phyloP scores from a whole-genome alignment of 2,797 vertebrate species.

The Xyrichtys novacula region DNA sequence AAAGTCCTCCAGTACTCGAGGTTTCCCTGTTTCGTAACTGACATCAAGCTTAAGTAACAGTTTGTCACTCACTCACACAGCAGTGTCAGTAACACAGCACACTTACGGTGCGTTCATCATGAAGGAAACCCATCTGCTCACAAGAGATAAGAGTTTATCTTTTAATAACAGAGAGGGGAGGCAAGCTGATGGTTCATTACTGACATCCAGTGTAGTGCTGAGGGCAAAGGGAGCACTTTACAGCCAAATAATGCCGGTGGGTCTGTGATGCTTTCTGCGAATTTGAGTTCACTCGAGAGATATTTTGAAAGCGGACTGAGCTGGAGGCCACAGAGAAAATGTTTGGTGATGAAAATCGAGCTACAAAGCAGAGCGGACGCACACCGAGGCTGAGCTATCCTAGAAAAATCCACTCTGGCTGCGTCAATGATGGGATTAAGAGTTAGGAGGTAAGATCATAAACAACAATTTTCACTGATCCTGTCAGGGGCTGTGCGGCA shows the following conservation, averaged over 20 bases:
- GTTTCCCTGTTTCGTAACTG: conserved; percentile 16
- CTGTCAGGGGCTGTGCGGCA: conserved; percentile 1
- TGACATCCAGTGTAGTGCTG: conserved; percentile 19
- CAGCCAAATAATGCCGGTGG: conserved; percentile 13
- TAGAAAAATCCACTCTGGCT: background rate
- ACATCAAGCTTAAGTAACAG: conserved; percentile 9
- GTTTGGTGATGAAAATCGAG: conserved; percentile 21
- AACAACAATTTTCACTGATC: background rate
- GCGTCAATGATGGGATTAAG: background rate
- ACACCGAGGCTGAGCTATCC: background rate
- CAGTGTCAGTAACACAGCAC: conserved; percentile 27
- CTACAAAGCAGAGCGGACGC: conserved; percentile 16
- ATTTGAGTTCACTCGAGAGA: conserved; percentile 7
- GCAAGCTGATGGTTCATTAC: conserved; percentile 15
- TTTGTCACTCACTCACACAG: conserved; percentile 6
- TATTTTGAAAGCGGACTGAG: conserved; percentile 13
- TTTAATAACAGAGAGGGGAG: conserved; percentile 20
- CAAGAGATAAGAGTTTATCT: conserved; percentile 81
- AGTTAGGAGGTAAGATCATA: background rate
- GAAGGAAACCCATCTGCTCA: conserved; percentile 67
- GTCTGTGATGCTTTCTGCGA: conserved; percentile 9
- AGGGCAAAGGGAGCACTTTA: background rate
- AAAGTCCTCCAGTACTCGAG: conserved; percentile 8
- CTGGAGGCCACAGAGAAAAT: background rate
- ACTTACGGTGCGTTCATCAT: conserved; percentile 26